Conservation (phyloP, 1,140 invertebrate species). For the Idris sp. region DNA sequence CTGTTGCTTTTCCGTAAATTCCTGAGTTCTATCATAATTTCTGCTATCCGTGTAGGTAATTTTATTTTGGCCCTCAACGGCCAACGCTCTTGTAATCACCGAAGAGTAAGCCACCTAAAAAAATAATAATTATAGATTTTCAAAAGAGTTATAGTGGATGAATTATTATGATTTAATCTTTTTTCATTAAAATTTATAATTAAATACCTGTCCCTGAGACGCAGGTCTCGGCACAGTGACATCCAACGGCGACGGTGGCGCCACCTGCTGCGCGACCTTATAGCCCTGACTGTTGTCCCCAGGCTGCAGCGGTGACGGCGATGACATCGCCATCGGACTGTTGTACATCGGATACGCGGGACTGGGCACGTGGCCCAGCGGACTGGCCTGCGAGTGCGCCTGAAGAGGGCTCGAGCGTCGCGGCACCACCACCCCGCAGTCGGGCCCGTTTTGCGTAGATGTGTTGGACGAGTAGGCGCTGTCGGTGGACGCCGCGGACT, state of each 20-base stretch:
- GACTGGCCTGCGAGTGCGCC: constrained; percentile 82
- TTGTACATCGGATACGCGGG: constrained; percentile 88
- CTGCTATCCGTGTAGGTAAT: constrained; percentile 79
- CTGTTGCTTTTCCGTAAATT: constrained; percentile 70
- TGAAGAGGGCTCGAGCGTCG: constrained; percentile 84
- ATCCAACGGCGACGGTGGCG: constrained; percentile 84
- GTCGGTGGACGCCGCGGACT: constrained; percentile 82
- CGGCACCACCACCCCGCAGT: constrained; percentile 82
- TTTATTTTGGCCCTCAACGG: constrained; percentile 81
- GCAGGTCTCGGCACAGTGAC: constrained; percentile 82
- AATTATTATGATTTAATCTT: too few species aligned
- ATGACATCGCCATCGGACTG: constrained; percentile 86
- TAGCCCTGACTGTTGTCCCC: constrained; percentile 76
- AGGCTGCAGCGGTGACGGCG: constrained; percentile 81
- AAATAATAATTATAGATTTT: too few species aligned
- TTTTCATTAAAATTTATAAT: too few species aligned
- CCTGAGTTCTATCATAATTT: constrained; percentile 80
- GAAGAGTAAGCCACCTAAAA: constrained; percentile 86
- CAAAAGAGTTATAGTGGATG: too few species aligned
- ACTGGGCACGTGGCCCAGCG: constrained; percentile 84
- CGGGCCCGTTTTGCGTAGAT: constrained; percentile 82
- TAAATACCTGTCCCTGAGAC: constrained; percentile 81
- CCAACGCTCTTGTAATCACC: constrained; percentile 84
- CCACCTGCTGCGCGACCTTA: constrained; percentile 79
- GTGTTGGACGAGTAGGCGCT: constrained; percentile 81